Base-by-base conservation (phyloP, 23 tunicate genomes). In the Ascidia mentula region DNA sequence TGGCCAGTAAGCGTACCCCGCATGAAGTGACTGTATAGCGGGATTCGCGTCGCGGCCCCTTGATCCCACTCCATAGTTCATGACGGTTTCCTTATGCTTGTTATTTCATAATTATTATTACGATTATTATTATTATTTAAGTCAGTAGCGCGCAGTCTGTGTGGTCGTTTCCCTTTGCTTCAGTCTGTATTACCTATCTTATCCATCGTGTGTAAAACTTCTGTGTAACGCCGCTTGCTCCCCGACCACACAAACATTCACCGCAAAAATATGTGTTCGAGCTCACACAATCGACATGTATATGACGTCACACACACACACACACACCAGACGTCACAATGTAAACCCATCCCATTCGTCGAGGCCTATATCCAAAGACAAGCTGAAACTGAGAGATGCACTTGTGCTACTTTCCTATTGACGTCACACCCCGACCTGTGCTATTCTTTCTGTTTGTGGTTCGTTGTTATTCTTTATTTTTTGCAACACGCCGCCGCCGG, bases 11-110 rank as follows among this genome's bases (percentile, higher is more conserved):
- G 42, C 26, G 20, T 34, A 37, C 33, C 34, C 38, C 78, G 46
- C 69, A 77, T 36, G 80, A 77, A 61, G 40, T 79, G 71, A 3
- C 82, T n/a, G 82, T 79, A 60, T 79, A 79, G 73, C 82, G 37
- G 69, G 35, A 2, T 1, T 5, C 24, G 65, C 22, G 65, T 3
- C 65, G 24, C 28, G 28, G 65, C 22, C 24, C n/a, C n/a, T n/a
- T n/a, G n/a, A n/a, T 53, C 65, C 24, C 65, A 9, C 53, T 42
- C 53, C 15, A 42, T 53, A 53, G 65, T 53, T 53, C 65, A 53
- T 53, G 65, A 9, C 7, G 65, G 65, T 53, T 53, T 53, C 65
- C 65, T 53, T 53, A n/a, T n/a, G n/a, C n/a, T n/a, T n/a, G n/a
- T n/a, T n/a, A 53, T 53, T 53, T 53, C 13, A 53, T 53, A 53